Base-by-base conservation (phyloP, 2,113 vertebrate genomes). In the Gorsachius goisagi region DNA sequence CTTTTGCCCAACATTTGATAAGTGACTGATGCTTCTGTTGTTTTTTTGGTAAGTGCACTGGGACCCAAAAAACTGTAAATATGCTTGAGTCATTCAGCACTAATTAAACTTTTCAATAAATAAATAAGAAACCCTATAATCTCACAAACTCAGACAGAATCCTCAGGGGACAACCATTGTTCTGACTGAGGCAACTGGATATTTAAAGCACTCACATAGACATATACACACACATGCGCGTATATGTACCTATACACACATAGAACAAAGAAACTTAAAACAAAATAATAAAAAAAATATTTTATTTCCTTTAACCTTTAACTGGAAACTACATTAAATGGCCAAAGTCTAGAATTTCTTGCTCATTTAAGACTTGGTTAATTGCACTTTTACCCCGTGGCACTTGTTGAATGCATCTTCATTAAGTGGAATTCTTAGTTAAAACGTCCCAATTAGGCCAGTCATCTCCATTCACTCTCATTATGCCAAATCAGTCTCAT, bases 91-190 rank as follows among this genome's bases (percentile, higher is more conserved):
- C 26, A 72, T 59, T 66, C 68, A 81, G 33, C 20, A 50, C 47
- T 87, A 94, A 92, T 92, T 95, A 81, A 78, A 82, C 12, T 74
- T 72, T 47, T 52, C 37, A 93, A 64, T 50, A 79, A 78, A 88
- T 39, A 85, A 75, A 47, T 63, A 59, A 44, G 69, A 55, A 90
- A 90, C 10, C 5, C 37, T 68, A 30, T 60, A 81, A 77, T 75
- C 33, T 39, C 27, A 52, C 10, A 13, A 77, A 81, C 11, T 85
- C 73, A 85, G 45, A 32, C 15, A 69, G 37, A 75, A 55, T 44
- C 35, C 44, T 68, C 35, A 60, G 19, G 30, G 27, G 16, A 71
- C 44, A 63, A 14, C 12, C 30, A 10, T 8, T 67, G 27, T 67
- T 39, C 52, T 59, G 37, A 41, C 24, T 63, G 39, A 88, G 15